Conservation (phyloP, 1,140 invertebrate genomes). For the Lordiphosa clarofinis region DNA sequence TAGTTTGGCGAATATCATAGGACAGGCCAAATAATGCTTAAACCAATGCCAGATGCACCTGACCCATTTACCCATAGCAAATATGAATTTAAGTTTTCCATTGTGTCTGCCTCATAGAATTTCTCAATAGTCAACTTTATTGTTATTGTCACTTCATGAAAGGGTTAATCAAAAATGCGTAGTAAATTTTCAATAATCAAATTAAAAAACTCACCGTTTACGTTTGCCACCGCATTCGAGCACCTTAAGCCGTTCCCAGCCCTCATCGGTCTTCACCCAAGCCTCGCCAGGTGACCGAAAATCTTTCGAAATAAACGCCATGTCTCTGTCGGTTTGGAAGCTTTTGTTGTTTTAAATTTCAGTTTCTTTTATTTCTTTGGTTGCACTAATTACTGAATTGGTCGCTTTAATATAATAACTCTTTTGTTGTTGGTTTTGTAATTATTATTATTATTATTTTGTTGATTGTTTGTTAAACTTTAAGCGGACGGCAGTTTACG, state of each 20-base stretch:
- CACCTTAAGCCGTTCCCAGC: slow-evolving; percentile 97
- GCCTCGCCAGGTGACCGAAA: slow-evolving; percentile 97
- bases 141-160: too few species aligned
- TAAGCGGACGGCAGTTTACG: slow-evolving; percentile 61
- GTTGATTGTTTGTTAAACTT: slow-evolving; percentile 29
- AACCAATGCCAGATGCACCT: too few species aligned
- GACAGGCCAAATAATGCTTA: too few species aligned
- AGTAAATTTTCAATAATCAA: slow-evolving; percentile 10
- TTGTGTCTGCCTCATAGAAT: too few species aligned
- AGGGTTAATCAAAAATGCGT: too few species aligned
- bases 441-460: slow-evolving; percentile 35
- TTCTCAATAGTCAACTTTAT: too few species aligned
- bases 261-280: slow-evolving; percentile 98
- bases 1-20: too few species aligned
- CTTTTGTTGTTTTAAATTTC: neutral
- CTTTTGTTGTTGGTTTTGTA: slow-evolving; percentile 12
- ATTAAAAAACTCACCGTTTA: slow-evolving; percentile 80
- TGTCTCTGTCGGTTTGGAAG: slow-evolving; percentile 76
- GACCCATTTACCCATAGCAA: too few species aligned
- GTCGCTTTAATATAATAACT: slow-evolving; percentile 27
- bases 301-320: slow-evolving; percentile 97
- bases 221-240: slow-evolving; percentile 87
- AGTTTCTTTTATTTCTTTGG: slow-evolving; percentile 24
- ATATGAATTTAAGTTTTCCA: too few species aligned
- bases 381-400: slow-evolving; percentile 41